Evolutionary conservation across 2,888 invertebrate species (phyloP), one percentile per base, ranked within the genome.

Genomic region (Venusia cambrica): DNA sequence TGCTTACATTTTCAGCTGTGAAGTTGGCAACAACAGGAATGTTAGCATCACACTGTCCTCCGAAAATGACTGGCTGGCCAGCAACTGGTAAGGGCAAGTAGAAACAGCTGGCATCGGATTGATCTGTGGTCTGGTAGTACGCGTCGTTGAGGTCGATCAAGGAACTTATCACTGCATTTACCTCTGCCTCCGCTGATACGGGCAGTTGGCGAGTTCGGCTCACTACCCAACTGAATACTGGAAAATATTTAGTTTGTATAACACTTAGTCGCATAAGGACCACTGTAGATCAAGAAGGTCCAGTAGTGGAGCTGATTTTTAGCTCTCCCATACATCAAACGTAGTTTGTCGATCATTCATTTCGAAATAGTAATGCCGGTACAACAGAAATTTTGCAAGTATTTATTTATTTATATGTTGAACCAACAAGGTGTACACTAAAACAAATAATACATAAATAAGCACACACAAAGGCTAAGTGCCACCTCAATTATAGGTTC

Each of bases 161-260:
- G 0, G 64, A 58, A 19, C 50, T 34, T 0, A 79, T 51, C 0
- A 68, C 60, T 6, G 45, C 30, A 5, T 71, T 27, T 1, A 85
- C 69, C 11, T 58, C 54, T 0, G 21, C 11, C 42, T 57, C 43
- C 1, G 62, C 51, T 1, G 24, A 38, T 0, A 39, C 15, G 0
- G 69, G 31, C 1, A 80, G 37, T 2, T 48, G 38, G 0, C 69
- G 64, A 0, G 60, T 51, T 37, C 77, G 66, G 43, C 81, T 76
- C 0, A 74, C 38, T 8, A 84, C 75, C 85, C 85, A 87, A 31
- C 81, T 78, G 55, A 50, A 73, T 1, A 87, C 87, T 87, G 54
- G 2, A 62, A 30, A 20, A 13, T 5, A 8, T 7, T 8, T 1
- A 10, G 4, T 10, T 10, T n/a, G n/a, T n/a, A n/a, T n/a, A n/a